Percentiles rank a stretch among this genome's conserved stretches.
phyloP scores from a whole-genome alignment of 2,888 invertebrate species.

The Plagiodera versicolora region DNA sequence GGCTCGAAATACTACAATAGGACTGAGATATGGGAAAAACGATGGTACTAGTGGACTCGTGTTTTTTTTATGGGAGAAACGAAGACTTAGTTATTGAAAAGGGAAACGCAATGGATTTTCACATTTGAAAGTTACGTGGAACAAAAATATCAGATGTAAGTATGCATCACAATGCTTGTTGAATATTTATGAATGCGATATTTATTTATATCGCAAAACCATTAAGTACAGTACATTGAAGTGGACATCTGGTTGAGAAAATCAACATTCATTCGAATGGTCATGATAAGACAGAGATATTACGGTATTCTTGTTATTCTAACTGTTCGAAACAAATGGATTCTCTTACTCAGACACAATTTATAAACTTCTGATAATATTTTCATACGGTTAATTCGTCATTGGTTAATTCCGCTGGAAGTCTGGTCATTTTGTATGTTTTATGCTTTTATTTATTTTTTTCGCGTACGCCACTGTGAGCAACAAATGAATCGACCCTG shows the following conservation, averaged over 20 bases:
- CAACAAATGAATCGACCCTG: constrained; percentile 17
- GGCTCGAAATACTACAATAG: no score
- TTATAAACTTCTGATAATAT: no score
- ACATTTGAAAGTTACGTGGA: not conserved
- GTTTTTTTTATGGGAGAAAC: no score
- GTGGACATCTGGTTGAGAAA: constrained; percentile 12
- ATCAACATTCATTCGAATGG: not conserved
- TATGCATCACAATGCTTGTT: constrained; percentile 13
- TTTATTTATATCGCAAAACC: constrained; percentile 6
- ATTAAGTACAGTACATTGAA: constrained; percentile 4
- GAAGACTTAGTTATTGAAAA: no score
- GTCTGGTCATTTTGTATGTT: no score
- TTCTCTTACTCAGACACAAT: not conserved
- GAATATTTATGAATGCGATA: constrained; percentile 13
- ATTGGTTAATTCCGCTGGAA: no score
- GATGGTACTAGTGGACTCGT: no score
- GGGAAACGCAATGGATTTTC: no score
- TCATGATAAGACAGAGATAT: not conserved
- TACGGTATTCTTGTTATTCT: not conserved
- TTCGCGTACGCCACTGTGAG: constrained; percentile 13
- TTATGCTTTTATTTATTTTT: no score
- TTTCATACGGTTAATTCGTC: no score
- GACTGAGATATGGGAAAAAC: no score
- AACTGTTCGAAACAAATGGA: not conserved
- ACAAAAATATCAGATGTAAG: not conserved